These are phyloP conservation scores for Danio choprae DNA, from an alignment of 2,797 vertebrate species.

Conservation along the genomic window DNA sequence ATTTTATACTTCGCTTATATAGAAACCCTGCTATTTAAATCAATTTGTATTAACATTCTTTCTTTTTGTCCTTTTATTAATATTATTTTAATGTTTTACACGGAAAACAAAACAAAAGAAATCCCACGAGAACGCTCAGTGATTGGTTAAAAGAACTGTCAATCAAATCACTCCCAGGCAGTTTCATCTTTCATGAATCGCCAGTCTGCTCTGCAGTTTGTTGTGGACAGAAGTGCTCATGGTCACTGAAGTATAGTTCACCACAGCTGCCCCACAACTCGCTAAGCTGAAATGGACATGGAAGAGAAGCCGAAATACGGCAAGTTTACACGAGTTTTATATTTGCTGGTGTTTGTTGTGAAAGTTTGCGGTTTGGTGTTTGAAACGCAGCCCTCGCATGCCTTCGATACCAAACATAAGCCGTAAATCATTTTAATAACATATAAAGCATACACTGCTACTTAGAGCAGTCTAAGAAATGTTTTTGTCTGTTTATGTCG, in stretches of 20 bases:
- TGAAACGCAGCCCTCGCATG: no score
- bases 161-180: background rate
- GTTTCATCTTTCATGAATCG: background rate
- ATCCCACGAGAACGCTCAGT: background rate
- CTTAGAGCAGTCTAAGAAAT: background rate
- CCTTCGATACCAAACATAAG: background rate
- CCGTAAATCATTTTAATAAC: background rate
- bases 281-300: constrained; percentile 69
- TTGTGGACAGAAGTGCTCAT: background rate
- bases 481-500: background rate
- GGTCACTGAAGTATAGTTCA: background rate
- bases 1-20: no score
- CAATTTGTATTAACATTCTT: no score
- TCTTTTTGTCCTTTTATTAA: no score
- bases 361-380: background rate
- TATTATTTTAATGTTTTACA: background rate
- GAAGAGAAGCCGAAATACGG: constrained; percentile 75
- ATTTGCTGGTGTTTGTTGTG: background rate
- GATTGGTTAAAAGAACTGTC: constrained; percentile 52
- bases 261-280: background rate
- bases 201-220: background rate
- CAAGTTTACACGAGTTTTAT: constrained; percentile 52
- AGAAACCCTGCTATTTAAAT: no score
- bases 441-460: background rate
- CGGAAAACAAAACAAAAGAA: background rate